Conservation (phyloP, 2,113 vertebrate genomes). For the Eptesicus fuscus region DNA sequence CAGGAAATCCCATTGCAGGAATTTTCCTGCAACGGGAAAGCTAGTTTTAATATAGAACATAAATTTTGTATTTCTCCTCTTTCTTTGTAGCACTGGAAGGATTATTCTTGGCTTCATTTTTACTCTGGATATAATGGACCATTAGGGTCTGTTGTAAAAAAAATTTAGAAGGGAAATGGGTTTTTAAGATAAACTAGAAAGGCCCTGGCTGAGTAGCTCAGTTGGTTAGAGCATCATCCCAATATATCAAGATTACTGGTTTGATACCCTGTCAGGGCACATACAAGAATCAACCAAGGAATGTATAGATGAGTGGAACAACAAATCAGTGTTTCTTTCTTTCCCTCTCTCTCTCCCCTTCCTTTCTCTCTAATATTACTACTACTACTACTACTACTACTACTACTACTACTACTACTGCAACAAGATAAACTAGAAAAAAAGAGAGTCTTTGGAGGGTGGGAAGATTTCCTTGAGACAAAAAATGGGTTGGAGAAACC, state of each 20-base stretch:
- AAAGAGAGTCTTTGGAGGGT: neutral
- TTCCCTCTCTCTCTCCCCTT: neutral
- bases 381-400: neutral
- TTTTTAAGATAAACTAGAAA: neutral
- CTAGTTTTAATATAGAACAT: conserved; percentile 31
- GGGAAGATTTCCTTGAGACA: neutral
- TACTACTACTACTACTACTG: too few relatives aligned
- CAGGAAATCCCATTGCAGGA: too few relatives aligned
- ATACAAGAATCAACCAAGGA: too few relatives aligned
- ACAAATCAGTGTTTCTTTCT: too few relatives aligned
- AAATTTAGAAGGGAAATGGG: neutral
- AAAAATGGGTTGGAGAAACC: neutral
- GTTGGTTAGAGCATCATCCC: too few relatives aligned
- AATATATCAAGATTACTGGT: too few relatives aligned
- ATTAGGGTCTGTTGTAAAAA: conserved; percentile 4
- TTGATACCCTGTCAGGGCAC: too few relatives aligned
- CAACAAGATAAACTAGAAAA: neutral
- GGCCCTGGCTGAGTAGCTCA: neutral
- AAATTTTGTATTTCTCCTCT: neutral
- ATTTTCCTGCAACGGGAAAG: too few relatives aligned
- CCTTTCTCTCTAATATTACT: neutral
- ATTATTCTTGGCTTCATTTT: conserved; percentile 38
- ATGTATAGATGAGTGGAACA: too few relatives aligned
- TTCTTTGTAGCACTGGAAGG: neutral
- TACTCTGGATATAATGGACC: neutral